Evolutionary conservation across 2,888 invertebrate genomes (phyloP), one percentile per base, ranked within the genome.

Genomic region (Melanophora roralis): DNA sequence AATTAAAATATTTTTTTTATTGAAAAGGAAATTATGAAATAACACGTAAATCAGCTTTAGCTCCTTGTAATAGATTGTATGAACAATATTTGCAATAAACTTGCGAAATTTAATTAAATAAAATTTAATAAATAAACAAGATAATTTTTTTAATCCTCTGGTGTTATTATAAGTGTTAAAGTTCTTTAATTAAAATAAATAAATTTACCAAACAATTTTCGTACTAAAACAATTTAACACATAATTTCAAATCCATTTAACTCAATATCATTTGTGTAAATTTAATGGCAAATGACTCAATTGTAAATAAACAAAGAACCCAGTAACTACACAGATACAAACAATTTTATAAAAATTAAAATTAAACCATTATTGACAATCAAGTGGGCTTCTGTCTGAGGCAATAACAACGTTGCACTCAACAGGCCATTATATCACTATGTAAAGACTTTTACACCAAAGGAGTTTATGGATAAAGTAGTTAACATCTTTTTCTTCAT

Each of bases 331-430:
- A 53, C 55, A 38, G 11, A 73, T 11, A 2, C 19, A 47, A 73
- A 40, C 9, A 57, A 57, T 36, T 19, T n/a, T 62, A 47, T 32
- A 62, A 57, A 80, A 72, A 72, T 72, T 55, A 62, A 78, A 71
- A 75, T 79, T 79, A 75, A 79, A 79, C 79, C 75, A 80, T 75
- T 80, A 80, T 80, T 80, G 75, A 80, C 79, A 80, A 75, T 75
- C 55, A 67, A 67, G 45, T 71, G 53, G 65, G 75, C 79, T 80
- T 71, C 79, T 62, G 75, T 75, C 65, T 65, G 34, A 45, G 40
- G 47, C 57, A 34, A 6, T 36, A 34, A 14, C 21, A 36, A 1
- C 55, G 36, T 14, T 9, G 12, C 12, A 12, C 6, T 11, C 7
- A 36, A 6, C 27, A 27, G 27, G 6, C 12, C 12, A 21, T 12